Base-by-base conservation (phyloP, 2,888 invertebrate genomes). In the Rapana venosa region DNA sequence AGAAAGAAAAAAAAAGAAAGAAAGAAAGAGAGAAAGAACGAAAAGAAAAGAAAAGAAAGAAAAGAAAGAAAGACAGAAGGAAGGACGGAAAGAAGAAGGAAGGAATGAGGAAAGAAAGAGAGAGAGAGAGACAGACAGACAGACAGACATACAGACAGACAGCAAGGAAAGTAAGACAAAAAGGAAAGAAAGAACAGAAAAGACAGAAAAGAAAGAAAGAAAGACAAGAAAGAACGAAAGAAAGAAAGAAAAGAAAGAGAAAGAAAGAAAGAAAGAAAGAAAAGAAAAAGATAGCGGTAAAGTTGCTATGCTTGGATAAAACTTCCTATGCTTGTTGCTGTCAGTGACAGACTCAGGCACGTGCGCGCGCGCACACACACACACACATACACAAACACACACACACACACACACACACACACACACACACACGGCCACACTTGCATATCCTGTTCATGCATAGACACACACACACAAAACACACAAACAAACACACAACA, bases 361-460 rank as follows among this genome's bases (percentile, higher is more conserved):
- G n/a, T n/a, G n/a, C 77, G n/a, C 77, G n/a, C 77, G n/a, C n/a
- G n/a, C 77, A 77, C n/a, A n/a, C 77, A 77, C 77, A 77, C n/a
- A 77, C 11, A n/a, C 77, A 77, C 77, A 77, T 11, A 77, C 77
- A 77, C 77, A n/a, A 11, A 77, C 77, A n/a, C 77, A 77, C 77
- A n/a, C 13, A 77, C 11, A 77, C 77, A 77, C 2, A 77, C 77
- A n/a, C 77, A 77, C 77, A n/a, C 77, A 77, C n/a, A n/a, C n/a
- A 47, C 47, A 47, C 47, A 8, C 47, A 47, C 47, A 8, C 47
- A 47, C 47, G 47, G 1, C 2, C 66, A 13, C 66, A 61, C 61
- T 15, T 17, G 17, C 61, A 61, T 17, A 61, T 61, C 11, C 61
- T 15, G 13, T 15, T 17, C n/a, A 66, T 26, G 26, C 66, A 66